Evolutionary conservation across 2,113 vertebrate species (phyloP).

Genomic region (Helogale parvula): DNA sequence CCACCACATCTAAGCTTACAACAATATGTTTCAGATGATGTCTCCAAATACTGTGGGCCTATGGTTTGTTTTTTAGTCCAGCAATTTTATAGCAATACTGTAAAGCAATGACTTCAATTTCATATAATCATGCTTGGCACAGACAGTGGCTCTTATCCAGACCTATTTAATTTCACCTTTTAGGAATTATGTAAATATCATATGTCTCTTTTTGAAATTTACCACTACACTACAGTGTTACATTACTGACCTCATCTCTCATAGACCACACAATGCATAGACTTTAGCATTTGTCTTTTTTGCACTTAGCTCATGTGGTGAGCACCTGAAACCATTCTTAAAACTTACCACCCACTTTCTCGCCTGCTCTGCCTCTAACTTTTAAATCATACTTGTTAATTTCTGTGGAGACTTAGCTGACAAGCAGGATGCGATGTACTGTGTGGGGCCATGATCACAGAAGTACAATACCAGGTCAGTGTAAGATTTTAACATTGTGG

Average conservation of each 20-base stretch:
- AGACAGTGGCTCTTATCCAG: slow-evolving; percentile 70
- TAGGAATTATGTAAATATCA: slow-evolving; percentile 76
- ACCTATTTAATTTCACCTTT: slow-evolving; percentile 74
- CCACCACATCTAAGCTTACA: slow-evolving; percentile 65
- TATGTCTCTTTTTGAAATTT: slow-evolving; percentile 69
- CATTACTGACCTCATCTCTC: slow-evolving; percentile 73
- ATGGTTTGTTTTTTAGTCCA: slow-evolving; percentile 50
- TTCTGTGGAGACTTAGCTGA: slow-evolving; percentile 35
- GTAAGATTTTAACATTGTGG: neutral
- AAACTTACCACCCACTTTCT: slow-evolving; percentile 71
- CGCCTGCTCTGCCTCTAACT: slow-evolving; percentile 35
- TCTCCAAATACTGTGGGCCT: slow-evolving; percentile 52
- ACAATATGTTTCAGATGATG: slow-evolving; percentile 73
- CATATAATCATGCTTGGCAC: slow-evolving; percentile 76
- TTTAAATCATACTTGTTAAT: slow-evolving; percentile 61
- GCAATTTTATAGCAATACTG: slow-evolving; percentile 76
- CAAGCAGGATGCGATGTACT: slow-evolving; percentile 47
- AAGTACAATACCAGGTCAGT: neutral
- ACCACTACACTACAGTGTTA: slow-evolving; percentile 42
- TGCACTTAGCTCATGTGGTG: slow-evolving; percentile 68
- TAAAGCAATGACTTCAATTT: slow-evolving; percentile 76
- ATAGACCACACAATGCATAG: slow-evolving; percentile 70
- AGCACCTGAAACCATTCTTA: slow-evolving; percentile 76
- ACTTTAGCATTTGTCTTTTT: slow-evolving; percentile 65
- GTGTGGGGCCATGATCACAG: neutral